These are phyloP conservation scores for Neolamprologus modestus DNA, from an alignment of 2,113 vertebrate species.

Conservation along the genomic window DNA sequence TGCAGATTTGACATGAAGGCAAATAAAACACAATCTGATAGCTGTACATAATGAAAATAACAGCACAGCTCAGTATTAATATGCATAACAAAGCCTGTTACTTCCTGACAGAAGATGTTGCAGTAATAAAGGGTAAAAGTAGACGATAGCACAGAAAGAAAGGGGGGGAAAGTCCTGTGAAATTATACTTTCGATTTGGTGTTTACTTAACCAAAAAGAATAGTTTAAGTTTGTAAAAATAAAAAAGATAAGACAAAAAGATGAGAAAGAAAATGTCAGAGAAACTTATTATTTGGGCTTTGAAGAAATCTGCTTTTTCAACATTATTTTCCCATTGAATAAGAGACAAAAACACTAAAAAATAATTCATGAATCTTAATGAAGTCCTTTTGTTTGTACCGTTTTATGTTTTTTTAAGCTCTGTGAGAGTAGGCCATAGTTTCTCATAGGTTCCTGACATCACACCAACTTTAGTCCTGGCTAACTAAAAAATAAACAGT, in stretches of 20 bases:
- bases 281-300: not conserved
- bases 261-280: not conserved
- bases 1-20: not conserved
- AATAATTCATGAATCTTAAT: not conserved
- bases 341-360: not conserved
- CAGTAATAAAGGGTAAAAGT: not conserved
- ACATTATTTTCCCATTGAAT: not conserved
- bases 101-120: not conserved
- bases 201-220: not conserved
- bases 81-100: not conserved
- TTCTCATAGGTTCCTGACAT: not conserved
- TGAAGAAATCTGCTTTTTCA: not conserved
- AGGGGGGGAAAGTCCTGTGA: not conserved
- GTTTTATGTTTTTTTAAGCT: not conserved
- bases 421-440: not conserved
- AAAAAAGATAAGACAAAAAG: not conserved
- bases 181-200: not conserved
- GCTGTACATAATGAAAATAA: not conserved
- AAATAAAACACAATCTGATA: not conserved
- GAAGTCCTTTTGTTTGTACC: not conserved
- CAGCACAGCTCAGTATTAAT: not conserved
- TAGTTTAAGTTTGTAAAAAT: not conserved
- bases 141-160: not conserved
- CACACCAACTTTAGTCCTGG: not conserved
- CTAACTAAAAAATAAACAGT: conserved; percentile 22